These are phyloP conservation scores for Microplitis mediator DNA, from an alignment of 1,140 invertebrate species.

Conservation along the genomic window DNA sequence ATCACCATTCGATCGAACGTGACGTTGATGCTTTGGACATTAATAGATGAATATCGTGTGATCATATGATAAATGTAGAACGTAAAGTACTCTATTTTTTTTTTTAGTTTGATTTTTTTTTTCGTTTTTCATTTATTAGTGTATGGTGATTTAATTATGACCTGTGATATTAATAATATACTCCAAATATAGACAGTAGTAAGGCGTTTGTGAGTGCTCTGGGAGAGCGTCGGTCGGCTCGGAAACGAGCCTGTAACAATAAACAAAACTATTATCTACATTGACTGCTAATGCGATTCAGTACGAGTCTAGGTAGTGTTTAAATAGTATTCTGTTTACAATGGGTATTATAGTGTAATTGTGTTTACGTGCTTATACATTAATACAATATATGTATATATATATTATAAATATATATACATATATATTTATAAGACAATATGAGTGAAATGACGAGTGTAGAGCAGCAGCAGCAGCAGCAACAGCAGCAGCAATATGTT, in stretches of 20 bases:
- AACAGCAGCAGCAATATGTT: constrained; percentile 30
- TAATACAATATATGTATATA: background rate
- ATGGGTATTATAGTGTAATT: no score
- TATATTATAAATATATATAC: background rate
- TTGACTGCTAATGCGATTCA: background rate
- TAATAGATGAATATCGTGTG: constrained; percentile 29
- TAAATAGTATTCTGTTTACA: no score
- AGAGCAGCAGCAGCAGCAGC: constrained; percentile 37
- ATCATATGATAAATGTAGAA: constrained; percentile 58
- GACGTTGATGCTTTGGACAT: constrained; percentile 32
- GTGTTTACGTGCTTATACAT: no score
- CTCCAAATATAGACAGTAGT: background rate
- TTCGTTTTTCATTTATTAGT: constrained; percentile 32
- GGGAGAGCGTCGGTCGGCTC: constrained; percentile 6
- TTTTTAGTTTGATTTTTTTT: constrained; percentile 40
- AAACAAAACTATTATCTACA: background rate
- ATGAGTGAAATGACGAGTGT: constrained; percentile 58
- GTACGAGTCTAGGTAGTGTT: background rate
- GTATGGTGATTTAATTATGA: background rate
- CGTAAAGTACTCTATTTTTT: constrained; percentile 37
- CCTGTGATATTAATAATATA: background rate
- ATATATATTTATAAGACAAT: constrained; percentile 35
- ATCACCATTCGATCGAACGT: constrained; percentile 14
- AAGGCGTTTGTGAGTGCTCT: background rate
- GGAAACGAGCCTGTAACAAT: background rate